phyloP scores from a whole-genome alignment of 2,113 vertebrate genomes.

The Elephantulus edwardii region DNA sequence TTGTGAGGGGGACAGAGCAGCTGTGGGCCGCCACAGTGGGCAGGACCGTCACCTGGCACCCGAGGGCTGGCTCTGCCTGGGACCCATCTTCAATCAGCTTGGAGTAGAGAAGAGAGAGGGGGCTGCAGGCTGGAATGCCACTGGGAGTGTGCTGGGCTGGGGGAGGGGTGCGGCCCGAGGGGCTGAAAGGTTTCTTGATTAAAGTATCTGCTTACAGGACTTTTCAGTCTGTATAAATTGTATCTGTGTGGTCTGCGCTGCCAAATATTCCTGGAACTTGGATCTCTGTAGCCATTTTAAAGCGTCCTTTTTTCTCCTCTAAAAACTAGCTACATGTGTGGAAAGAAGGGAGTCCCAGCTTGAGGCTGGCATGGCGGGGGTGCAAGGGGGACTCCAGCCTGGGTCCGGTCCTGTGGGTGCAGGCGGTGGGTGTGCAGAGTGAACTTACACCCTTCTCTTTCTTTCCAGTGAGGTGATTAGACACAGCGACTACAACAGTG shows the following conservation, averaged over 20 bases:
- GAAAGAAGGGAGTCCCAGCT: neutral
- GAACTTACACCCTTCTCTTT: fast-evolving
- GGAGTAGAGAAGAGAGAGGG: neutral
- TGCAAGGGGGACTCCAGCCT: neutral
- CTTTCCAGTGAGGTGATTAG: too few species aligned
- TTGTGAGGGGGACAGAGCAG: neutral
- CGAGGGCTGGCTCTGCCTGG: too few species aligned
- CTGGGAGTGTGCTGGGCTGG: neutral
- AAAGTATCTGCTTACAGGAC: conserved; percentile 12
- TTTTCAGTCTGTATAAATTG: neutral
- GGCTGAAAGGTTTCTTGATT: neutral
- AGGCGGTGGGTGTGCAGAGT: fast-evolving
- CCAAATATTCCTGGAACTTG: neutral
- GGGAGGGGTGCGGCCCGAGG: neutral
- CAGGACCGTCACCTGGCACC: neutral
- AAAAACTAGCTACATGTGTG: neutral
- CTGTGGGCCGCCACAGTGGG: neutral
- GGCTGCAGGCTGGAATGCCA: neutral
- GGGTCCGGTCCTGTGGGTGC: fast-evolving
- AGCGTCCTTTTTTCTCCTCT: neutral
- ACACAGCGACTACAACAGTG: too few species aligned
- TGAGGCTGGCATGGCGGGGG: too few species aligned
- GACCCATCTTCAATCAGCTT: neutral
- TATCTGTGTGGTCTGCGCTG: conserved; percentile 3
- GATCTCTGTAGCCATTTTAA: neutral